phyloP scores from a whole-genome alignment of 2,797 vertebrate species.

The Psittacula derbiana region DNA sequence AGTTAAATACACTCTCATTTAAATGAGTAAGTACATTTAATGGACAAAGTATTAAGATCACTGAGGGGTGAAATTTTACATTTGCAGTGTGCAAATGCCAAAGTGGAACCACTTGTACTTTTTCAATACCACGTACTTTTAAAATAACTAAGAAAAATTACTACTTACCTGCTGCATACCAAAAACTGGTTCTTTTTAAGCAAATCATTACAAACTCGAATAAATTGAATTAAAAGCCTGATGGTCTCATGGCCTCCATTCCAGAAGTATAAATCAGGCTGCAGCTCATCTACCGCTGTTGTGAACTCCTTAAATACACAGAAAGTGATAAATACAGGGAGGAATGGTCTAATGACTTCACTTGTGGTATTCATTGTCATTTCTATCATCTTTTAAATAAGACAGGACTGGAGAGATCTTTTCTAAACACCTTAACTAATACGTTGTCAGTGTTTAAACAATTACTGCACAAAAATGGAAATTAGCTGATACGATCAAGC shows the following conservation, averaged over 20 bases:
- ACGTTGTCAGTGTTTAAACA: conserved; percentile 70
- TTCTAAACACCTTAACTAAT: conserved; percentile 71
- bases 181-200: conserved; percentile 30
- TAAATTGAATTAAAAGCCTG: conserved; percentile 16
- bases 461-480: conserved; percentile 69
- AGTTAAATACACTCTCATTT: conserved; percentile 66
- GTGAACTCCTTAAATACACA: background rate
- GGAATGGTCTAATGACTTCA: conserved; percentile 15
- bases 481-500: conserved; percentile 72
- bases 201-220: conserved; percentile 23
- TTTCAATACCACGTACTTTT: conserved; percentile 14
- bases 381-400: conserved; percentile 65
- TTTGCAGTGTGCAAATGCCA: conserved; percentile 56
- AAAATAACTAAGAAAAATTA: conserved; percentile 48
- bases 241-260: conserved; percentile 4
- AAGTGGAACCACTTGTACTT: conserved; percentile 52
- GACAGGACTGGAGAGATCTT: conserved; percentile 32
- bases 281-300: background rate
- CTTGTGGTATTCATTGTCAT: conserved; percentile 41
- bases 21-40: conserved; percentile 67
- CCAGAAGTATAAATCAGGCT: conserved; percentile 27
- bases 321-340: background rate
- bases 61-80: conserved; percentile 73
- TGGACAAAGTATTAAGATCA: conserved; percentile 70
- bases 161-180: conserved; percentile 14